Evolutionary conservation across 2,113 vertebrate genomes (phyloP), one percentile per base, ranked within the genome.

Genomic region (Centropus unirufus): DNA sequence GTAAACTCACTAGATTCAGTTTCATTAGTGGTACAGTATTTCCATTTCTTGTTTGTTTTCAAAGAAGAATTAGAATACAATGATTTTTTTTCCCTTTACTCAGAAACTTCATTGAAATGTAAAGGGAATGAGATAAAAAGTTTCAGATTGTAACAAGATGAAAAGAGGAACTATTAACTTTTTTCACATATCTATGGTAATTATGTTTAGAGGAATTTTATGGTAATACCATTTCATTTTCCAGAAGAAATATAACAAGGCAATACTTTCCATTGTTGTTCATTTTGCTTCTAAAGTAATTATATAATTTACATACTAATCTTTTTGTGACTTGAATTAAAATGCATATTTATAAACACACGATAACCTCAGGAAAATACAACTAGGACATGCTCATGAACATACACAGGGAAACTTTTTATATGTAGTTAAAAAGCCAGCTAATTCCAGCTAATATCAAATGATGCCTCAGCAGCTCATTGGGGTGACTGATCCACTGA

Each of bases 251-350:
- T 89, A 40, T 17, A 94, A 55, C 58, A 68, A 68, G 44, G 32
- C 64, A 92, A 47, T 87, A 62, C 76, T 93, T 92, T 90, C 88
- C 55, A 61, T 87, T 93, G 69, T 83, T 93, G 54, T 52, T 91
- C 24, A 79, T 87, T 97, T 92, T 91, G 34, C 14, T 75, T 79
- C 54, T 16, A 58, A 87, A 91, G 69, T 64, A 92, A 90, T 94
- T 77, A 77, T 47, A 32, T 42, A n/a, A 93, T 92, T 88, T 90
- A 70, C 83, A 90, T 93, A 83, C 13, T 74, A 88, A 96, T 87
- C 23, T 95, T 92, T 75, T 52, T 96, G 68, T 75, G 79, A 96
- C 57, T 92, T 55, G 90, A 93, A 93, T 94, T 90, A 94, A 74
- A 94, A 88, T 52, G 30, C 23, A 29, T 34, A 52, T 14, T 63